Conservation (phyloP, 23 tunicate species). For the Ciona savignyi region DNA sequence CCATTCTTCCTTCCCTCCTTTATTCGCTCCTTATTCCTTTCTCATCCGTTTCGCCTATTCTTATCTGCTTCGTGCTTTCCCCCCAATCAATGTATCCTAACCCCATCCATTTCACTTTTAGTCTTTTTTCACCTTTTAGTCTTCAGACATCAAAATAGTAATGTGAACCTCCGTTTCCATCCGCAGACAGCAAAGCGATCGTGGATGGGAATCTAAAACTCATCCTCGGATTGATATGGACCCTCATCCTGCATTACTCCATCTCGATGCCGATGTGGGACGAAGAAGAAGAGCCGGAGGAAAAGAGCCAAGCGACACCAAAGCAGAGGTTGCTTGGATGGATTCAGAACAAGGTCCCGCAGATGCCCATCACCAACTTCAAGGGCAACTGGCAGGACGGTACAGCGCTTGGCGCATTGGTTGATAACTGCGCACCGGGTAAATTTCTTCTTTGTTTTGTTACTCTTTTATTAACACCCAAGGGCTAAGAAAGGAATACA, state of each 20-base stretch:
- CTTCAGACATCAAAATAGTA: no score
- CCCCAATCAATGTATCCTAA: no score
- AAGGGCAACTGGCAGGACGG: conserved; percentile 98
- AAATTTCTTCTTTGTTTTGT: no score
- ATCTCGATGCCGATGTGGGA: conserved; percentile 99
- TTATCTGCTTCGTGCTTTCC: no score
- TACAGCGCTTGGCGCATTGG: conserved; percentile 95
- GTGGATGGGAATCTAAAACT: conserved; percentile 97
- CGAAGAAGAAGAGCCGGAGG: conserved; percentile 73
- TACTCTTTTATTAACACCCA: no score
- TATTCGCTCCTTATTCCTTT: no score
- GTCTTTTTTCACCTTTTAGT: no score
- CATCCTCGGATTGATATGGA: conserved; percentile 98
- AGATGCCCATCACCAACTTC: conserved; percentile 97
- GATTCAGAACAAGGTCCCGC: conserved; percentile 99
- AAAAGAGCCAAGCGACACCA: conserved; percentile 77
- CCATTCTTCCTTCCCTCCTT: no score
- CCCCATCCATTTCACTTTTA: no score
- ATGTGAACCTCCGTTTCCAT: no score
- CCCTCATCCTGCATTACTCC: conserved; percentile 97
- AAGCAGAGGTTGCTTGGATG: conserved; percentile 98
- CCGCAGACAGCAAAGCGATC: conserved; percentile 97
- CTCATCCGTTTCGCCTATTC: no score
- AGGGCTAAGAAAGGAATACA: no score
- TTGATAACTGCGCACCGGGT: conserved; percentile 99